phyloP scores from a whole-genome alignment of 1,140 invertebrate genomes.

The Aphis craccivora region DNA sequence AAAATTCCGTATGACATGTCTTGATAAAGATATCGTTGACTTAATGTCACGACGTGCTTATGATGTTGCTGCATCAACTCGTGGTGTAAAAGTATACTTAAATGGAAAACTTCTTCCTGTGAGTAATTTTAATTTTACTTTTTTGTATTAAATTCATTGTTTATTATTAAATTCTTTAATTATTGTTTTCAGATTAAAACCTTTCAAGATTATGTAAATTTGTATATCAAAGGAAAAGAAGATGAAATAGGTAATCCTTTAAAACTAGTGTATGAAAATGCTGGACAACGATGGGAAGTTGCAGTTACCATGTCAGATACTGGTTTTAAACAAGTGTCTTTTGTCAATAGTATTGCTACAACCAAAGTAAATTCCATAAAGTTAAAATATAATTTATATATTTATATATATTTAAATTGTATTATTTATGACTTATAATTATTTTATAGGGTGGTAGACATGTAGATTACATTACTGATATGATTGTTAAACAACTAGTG shows the following conservation, averaged over 20 bases:
- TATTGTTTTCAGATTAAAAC: constrained; percentile 68
- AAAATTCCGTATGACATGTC: constrained; percentile 94
- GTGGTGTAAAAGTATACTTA: constrained; percentile 92
- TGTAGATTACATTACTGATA: constrained; percentile 93
- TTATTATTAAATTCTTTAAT: not conserved
- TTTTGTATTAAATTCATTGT: not conserved
- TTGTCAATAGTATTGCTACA: constrained; percentile 99
- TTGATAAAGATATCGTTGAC: constrained; percentile 95
- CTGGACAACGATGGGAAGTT: constrained; percentile 94
- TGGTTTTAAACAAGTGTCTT: constrained; percentile 98
- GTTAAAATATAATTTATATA: constrained; percentile 39
- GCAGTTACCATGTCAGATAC: constrained; percentile 88
- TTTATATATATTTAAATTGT: constrained; percentile 12
- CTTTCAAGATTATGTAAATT: constrained; percentile 97
- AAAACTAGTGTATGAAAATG: constrained; percentile 87
- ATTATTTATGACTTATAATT: constrained; percentile 7
- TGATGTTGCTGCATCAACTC: constrained; percentile 90
- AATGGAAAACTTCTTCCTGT: constrained; percentile 91
- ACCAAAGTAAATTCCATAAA: constrained; percentile 75
- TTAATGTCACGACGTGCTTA: constrained; percentile 94
- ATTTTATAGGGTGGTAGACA: constrained; percentile 85
- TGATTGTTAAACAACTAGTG: constrained; percentile 85
- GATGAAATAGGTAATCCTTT: constrained; percentile 80
- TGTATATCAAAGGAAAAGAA: constrained; percentile 84
- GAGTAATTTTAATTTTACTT: constrained; percentile 60